Evolutionary conservation across 2,113 vertebrate species (phyloP), one percentile per base, ranked within the genome.

Genomic region (Gila orcuttii): DNA sequence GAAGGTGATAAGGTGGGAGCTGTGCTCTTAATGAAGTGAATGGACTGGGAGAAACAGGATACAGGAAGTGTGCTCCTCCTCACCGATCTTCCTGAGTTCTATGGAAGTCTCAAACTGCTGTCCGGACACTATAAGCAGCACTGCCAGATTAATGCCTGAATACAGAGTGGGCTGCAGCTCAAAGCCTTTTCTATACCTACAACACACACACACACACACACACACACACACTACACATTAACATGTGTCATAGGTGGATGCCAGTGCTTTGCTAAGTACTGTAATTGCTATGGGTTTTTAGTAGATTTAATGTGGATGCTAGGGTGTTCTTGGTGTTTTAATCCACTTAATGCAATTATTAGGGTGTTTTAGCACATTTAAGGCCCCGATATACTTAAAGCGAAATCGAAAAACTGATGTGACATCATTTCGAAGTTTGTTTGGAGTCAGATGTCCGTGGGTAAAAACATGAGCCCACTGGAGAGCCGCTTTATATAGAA

Each of bases 151-250:
- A 91, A 98, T 97, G 77, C 98, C 98, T 0, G 97, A 97, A 92
- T 98, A 98, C 0, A 99, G 94, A 11, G 97, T 97, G n/a, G 98
- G 95, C 91, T 99, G 97, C 71, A 99, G 95, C 78, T 96, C 97
- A 90, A 98, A 99, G 0, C 97, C 98, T 93, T 97, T 98, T 66
- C 95, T 96, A 92, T 98, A 99, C 98, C 98, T 99, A 85, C n/a
- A 2, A 88, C 25, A 42, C 5, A 78, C 17, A 77, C 4, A 42
- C 19, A 55, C 5, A 78, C 17, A 77, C 4, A 42, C 19, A 55
- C 50, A 45, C 42, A 45, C 10, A 47, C 10, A 47, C 11, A 47
- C 45, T 7, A 69, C 11, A 33, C 12, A 69, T 12, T 69, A 69
- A 33, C 31, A 69, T 69, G 6, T 57, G 55, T 3, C 55, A 19